A percentile compares a stretch with the other conserved stretches of the same genome.
These are phyloP conservation scores for Tenebrosternarchus preto DNA, from an alignment of 2,113 vertebrate genomes.

Conservation along the genomic window DNA sequence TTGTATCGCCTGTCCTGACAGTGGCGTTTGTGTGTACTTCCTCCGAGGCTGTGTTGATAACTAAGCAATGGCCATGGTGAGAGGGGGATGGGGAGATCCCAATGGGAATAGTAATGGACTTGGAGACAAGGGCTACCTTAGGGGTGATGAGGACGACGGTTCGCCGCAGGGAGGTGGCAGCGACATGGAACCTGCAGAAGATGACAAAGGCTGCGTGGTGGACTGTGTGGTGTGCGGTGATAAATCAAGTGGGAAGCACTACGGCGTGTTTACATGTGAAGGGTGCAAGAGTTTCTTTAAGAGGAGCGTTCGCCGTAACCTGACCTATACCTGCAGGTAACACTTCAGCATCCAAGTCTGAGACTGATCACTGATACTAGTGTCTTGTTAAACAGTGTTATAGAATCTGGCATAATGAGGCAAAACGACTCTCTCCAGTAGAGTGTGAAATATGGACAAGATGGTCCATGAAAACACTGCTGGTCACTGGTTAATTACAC, in stretches of 20 bases:
- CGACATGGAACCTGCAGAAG: conserved; percentile 86
- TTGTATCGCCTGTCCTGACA: neutral
- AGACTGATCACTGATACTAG: too few species aligned
- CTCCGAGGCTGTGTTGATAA: conserved; percentile 63
- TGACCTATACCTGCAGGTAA: conserved; percentile 93
- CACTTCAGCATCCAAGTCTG: neutral
- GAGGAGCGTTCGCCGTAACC: conserved; percentile 88
- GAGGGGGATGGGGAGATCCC: conserved; percentile 90
- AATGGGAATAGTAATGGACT: conserved; percentile 82
- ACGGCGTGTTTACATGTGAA: conserved; percentile 93
- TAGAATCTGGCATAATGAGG: too few species aligned
- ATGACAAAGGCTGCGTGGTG: conserved; percentile 85
- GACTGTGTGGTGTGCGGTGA: conserved; percentile 91
- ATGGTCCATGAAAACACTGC: too few species aligned
- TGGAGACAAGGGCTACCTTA: conserved; percentile 79
- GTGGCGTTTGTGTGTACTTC: conserved; percentile 55
- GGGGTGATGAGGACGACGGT: conserved; percentile 83
- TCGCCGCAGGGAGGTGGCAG: conserved; percentile 87
- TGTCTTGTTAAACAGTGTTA: too few species aligned
- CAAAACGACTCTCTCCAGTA: too few species aligned
- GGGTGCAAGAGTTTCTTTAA: conserved; percentile 97
- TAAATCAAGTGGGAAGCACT: conserved; percentile 91
- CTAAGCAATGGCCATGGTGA: conserved; percentile 91
- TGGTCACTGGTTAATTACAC: too few species aligned
- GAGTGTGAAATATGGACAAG: too few species aligned